A percentile compares a stretch with the other conserved stretches of the same genome.
Evolutionary conservation across 1,140 invertebrate species (phyloP).

Genomic region (Lasaia peninsularis): DNA sequence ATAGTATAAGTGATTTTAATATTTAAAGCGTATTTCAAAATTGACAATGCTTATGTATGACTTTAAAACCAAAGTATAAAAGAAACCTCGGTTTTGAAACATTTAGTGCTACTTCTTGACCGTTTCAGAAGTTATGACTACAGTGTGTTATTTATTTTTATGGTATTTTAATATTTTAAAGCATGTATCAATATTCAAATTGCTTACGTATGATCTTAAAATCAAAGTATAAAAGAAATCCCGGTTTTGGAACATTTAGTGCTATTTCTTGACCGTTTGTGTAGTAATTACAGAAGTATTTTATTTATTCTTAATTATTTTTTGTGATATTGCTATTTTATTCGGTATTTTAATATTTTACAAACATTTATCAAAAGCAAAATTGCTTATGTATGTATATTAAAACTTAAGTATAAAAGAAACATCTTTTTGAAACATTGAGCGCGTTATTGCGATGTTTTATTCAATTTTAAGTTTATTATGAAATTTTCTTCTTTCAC

Average conservation of each 20-base stretch:
- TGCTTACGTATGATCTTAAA: slow-evolving; percentile 21
- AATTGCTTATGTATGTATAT: slow-evolving; percentile 20
- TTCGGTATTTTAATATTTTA: neutral
- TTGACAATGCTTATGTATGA: slow-evolving; percentile 20
- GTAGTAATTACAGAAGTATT: neutral
- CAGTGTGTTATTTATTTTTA: too few species aligned
- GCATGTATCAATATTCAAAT: slow-evolving; percentile 16
- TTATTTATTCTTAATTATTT: neutral
- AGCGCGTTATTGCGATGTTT: too few species aligned
- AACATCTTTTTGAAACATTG: neutral
- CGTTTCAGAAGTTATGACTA: neutral
- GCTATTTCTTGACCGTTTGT: neutral
- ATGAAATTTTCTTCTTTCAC: too few species aligned
- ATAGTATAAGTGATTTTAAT: neutral
- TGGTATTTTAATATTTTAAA: too few species aligned
- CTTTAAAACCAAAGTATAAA: slow-evolving; percentile 8
- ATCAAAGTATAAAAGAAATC: slow-evolving; percentile 9
- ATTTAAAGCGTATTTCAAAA: slow-evolving; percentile 1
- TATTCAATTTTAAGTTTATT: too few species aligned
- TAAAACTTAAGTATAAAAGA: slow-evolving; percentile 5
- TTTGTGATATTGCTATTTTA: too few species aligned
- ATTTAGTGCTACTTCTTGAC: neutral
- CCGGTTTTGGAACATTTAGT: neutral
- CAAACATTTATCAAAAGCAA: neutral
- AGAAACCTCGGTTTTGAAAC: neutral